Percentiles rank a stretch among this genome's conserved stretches.
These are phyloP conservation scores for Microvelia longipes DNA, from an alignment of 1,140 invertebrate species.

Conservation along the genomic window DNA sequence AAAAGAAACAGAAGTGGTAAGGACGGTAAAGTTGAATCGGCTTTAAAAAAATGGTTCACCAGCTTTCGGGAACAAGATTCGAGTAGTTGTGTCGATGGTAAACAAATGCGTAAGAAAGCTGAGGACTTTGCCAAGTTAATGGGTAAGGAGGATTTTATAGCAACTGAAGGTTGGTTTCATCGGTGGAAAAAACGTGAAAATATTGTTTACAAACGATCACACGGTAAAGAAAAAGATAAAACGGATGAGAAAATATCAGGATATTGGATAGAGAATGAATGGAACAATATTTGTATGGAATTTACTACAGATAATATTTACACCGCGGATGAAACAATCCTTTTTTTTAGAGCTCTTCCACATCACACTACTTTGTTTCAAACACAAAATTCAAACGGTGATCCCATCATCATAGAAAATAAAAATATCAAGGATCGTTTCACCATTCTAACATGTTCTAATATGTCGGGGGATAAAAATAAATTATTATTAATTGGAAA, in stretches of 20 bases:
- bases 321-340: neutral
- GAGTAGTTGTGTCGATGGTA: neutral
- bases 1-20: neutral
- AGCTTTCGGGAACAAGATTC: neutral
- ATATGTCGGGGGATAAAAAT: neutral
- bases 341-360: neutral
- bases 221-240: neutral
- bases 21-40: neutral
- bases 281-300: neutral
- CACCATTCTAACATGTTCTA: neutral
- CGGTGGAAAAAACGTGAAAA: neutral
- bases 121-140: neutral
- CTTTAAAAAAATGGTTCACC: neutral
- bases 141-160: neutral
- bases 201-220: neutral
- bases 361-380: neutral
- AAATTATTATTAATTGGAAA: neutral
- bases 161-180: neutral
- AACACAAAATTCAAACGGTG: neutral
- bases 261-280: neutral
- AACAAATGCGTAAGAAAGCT: neutral
- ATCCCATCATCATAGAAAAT: too few relatives aligned
- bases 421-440: neutral
- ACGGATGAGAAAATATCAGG: neutral
- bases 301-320: neutral